Evolutionary conservation across 1,140 invertebrate species (phyloP), one percentile per base, ranked within the genome.

Genomic region (Dendrolimus kikuchii): DNA sequence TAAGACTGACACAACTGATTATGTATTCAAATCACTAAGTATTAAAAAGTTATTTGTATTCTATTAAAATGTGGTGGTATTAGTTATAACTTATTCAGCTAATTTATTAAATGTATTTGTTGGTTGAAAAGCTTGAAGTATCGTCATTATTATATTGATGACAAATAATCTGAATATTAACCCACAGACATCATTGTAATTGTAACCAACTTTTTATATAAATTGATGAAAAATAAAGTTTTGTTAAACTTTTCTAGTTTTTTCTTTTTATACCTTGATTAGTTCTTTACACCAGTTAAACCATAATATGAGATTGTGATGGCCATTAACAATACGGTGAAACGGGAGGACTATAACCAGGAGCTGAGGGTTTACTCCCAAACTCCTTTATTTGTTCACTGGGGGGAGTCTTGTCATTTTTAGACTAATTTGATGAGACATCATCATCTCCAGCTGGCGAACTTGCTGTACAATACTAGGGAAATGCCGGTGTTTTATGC

Each of bases 1-100:
- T 85, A 85, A 85, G 81, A 83, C 81, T 85, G 81, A 85, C 67
- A 70, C 74, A 81, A 75, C 23, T 23, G 62, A 73, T 70, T 76
- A 79, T 79, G 71, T 81, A 80, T 76, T 82, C 65, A 71, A 73
- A 68, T 66, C 64, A 71, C 63, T 75, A 70, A 80, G 77, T 81
- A 82, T 82, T 77, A 80, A 74, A 72, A 65, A 59, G 49, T 61
- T 65, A 67, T 62, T 62, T 43, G 58, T 70, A 64, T 63, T 68
- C 61, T 66, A 57, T 62, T 62, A 73, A 66, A 58, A 57, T 66
- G 66, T 77, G 76, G 66, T 73, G 70, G 68, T 73, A 69, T 68
- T 66, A 68, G 48, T 71, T 52, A 58, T 65, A 64, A 67, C 61
- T 75, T 67, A 68, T 69, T 57, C 49, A 62, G 56, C 59, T 71